Evolutionary conservation across 2,113 vertebrate species (phyloP).

Genomic region (Chaetodon trifascialis): DNA sequence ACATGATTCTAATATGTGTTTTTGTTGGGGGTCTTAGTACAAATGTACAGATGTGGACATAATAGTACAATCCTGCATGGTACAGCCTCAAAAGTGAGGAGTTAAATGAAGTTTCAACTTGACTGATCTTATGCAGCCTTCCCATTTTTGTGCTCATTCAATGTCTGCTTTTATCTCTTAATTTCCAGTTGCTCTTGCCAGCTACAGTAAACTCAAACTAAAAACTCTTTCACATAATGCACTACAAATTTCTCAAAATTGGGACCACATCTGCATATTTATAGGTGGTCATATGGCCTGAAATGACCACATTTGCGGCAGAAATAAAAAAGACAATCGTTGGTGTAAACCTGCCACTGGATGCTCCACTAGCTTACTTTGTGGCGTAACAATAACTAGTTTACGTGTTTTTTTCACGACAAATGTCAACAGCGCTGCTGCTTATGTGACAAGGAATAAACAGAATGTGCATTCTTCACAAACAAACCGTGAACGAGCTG

Average conservation of each 20-base stretch:
- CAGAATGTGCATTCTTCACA: background rate
- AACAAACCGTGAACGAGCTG: background rate
- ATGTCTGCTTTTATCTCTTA: background rate
- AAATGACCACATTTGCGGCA: background rate
- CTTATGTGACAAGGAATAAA: background rate
- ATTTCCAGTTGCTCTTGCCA: too few species aligned
- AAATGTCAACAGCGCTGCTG: background rate
- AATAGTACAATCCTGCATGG: background rate
- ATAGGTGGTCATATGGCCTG: background rate
- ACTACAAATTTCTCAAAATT: background rate
- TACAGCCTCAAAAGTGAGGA: background rate
- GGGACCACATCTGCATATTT: background rate
- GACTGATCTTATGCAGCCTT: background rate
- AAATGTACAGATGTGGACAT: background rate
- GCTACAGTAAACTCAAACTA: background rate
- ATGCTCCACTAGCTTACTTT: background rate
- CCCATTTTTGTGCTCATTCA: background rate
- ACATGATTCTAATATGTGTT: background rate
- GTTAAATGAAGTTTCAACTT: background rate
- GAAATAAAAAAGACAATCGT: background rate
- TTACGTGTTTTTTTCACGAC: background rate
- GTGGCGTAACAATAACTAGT: background rate
- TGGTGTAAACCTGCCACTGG: background rate
- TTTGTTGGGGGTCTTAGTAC: background rate
- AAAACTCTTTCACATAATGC: background rate